phyloP scores from a whole-genome alignment of 2,888 invertebrate genomes.

The Aleiodes alternator region DNA sequence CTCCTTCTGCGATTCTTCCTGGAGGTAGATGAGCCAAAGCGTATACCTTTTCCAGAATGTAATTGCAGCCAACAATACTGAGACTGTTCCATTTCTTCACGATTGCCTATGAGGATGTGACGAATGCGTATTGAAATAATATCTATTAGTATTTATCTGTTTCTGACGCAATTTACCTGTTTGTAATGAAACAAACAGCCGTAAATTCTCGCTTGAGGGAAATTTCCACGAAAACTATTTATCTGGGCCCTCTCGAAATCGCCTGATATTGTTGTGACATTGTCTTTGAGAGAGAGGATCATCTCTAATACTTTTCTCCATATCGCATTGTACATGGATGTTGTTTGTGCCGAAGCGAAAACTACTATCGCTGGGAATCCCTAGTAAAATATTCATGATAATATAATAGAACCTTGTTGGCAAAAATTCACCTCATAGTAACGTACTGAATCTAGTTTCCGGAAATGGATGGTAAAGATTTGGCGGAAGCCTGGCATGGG shows the following conservation, averaged over 20 bases:
- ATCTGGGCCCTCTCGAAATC: slow-evolving; percentile 17
- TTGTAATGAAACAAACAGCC: slow-evolving; percentile 29
- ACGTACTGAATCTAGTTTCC: slow-evolving; percentile 19
- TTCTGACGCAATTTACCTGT: background rate
- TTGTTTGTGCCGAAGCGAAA: slow-evolving; percentile 36
- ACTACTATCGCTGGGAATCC: slow-evolving; percentile 39
- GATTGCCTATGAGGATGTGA: slow-evolving; percentile 23
- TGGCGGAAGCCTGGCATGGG: slow-evolving; percentile 1
- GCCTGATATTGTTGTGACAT: slow-evolving; percentile 13
- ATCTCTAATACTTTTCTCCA: slow-evolving; percentile 31
- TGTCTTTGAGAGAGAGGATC: slow-evolving; percentile 28
- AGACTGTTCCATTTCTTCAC: slow-evolving; percentile 31
- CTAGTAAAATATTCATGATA: slow-evolving; percentile 35
- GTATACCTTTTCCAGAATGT: slow-evolving; percentile 31
- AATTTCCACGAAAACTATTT: slow-evolving; percentile 19
- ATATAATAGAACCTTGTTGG: background rate
- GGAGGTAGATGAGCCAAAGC: slow-evolving; percentile 30
- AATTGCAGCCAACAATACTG: slow-evolving; percentile 17
- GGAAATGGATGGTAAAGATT: slow-evolving; percentile 24
- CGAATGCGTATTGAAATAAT: slow-evolving; percentile 5
- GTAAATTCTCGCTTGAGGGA: slow-evolving; percentile 35
- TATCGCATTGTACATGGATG: slow-evolving; percentile 32
- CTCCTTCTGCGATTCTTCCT: slow-evolving; percentile 14
- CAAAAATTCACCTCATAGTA: background rate
- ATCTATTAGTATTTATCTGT: slow-evolving; percentile 18